A percentile compares a stretch with the other conserved stretches of the same genome.
Evolutionary conservation across 1,140 invertebrate species (phyloP).

Genomic region (Cyphomyrmex costatus): DNA sequence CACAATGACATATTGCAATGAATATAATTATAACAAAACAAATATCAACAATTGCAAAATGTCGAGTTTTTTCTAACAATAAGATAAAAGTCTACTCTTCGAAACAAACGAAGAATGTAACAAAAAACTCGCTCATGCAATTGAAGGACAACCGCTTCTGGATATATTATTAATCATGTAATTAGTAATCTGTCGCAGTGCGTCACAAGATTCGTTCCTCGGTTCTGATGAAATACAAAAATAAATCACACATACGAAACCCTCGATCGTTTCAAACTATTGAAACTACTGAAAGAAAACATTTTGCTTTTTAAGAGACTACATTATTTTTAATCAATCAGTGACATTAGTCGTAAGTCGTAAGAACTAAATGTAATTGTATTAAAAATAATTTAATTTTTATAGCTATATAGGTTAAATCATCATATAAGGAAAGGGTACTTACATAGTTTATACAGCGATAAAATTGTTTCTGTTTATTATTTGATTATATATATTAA

Average conservation of each 20-base stretch:
- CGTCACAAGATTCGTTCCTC: conserved; percentile 16
- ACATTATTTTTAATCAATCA: neutral
- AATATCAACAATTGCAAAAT: no score
- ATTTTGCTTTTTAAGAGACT: neutral
- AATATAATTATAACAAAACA: conserved; percentile 7
- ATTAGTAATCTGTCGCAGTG: neutral
- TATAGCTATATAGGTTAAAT: neutral
- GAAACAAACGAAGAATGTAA: conserved; percentile 16
- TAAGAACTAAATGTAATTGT: neutral
- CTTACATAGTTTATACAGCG: neutral
- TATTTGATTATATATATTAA: neutral
- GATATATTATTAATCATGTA: conserved; percentile 29
- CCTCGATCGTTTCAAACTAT: conserved; percentile 17
- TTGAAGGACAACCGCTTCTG: conserved; percentile 37
- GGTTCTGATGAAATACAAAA: conserved; percentile 17
- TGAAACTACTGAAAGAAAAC: neutral
- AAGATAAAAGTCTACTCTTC: neutral
- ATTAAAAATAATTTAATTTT: conserved; percentile 1
- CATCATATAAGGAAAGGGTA: neutral
- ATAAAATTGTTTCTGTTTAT: neutral
- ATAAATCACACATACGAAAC: conserved; percentile 40
- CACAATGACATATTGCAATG: neutral
- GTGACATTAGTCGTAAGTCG: neutral
- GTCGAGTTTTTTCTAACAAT: no score
- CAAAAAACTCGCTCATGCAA: neutral